Evolutionary conservation across 2,888 invertebrate species (phyloP).

Genomic region (Drosophila paucipuncta): DNA sequence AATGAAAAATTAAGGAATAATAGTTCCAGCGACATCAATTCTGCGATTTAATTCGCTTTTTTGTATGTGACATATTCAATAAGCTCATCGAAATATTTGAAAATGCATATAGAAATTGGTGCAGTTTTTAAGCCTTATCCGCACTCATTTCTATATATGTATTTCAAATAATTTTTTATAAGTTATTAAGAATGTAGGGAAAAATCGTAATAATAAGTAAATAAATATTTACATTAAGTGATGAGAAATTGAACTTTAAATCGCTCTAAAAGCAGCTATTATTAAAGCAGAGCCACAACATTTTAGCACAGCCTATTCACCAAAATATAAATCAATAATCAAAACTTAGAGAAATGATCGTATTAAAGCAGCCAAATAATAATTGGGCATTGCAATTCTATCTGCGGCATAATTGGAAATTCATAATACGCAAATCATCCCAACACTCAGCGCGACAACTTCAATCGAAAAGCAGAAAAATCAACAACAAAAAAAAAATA

Average conservation of each 20-base stretch:
- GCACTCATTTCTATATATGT: neutral
- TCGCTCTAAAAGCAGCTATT: too few species aligned
- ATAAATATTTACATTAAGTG: neutral
- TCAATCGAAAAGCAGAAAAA: conserved; percentile 50
- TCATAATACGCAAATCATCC: conserved; percentile 50
- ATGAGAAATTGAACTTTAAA: neutral
- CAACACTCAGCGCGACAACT: conserved; percentile 35
- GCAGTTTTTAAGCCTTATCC: neutral
- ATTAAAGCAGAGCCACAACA: neutral
- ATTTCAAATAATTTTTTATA: neutral
- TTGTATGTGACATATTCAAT: neutral
- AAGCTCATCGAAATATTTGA: neutral
- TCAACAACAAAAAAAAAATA: conserved; percentile 40
- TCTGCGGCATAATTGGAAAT: conserved; percentile 46
- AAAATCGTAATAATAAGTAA: neutral
- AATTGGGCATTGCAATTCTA: conserved; percentile 14
- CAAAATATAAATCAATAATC: neutral
- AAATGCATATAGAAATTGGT: neutral
- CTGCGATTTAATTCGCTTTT: neutral
- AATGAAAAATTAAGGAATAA: conserved; percentile 4
- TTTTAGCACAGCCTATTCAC: neutral
- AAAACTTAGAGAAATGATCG: conserved; percentile 22
- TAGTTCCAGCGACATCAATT: neutral
- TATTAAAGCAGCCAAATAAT: conserved; percentile 14
- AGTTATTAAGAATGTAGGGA: neutral